Percentiles rank a stretch among this genome's conserved stretches.
phyloP scores from a whole-genome alignment of 2,113 vertebrate species.

The Oncorhynchus keta region DNA sequence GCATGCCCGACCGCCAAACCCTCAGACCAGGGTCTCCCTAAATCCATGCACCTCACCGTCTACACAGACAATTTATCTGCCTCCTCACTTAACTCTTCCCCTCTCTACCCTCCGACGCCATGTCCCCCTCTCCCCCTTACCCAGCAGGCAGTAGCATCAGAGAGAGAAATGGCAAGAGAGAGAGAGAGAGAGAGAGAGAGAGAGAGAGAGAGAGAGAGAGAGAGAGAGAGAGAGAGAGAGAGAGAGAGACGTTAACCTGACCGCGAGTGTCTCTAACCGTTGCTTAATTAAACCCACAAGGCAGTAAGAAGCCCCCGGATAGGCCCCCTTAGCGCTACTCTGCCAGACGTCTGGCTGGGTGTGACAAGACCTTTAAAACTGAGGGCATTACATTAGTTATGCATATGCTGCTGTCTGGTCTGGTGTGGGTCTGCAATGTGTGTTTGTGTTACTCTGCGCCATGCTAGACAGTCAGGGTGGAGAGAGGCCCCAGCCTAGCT shows the following conservation, averaged over 20 bases:
- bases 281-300: conserved; percentile 76
- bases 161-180: conserved; percentile 54
- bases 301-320: conserved; percentile 38
- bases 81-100: conserved; percentile 4
- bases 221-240: no score
- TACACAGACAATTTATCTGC: conserved; percentile 10
- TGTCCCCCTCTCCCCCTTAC: conserved; percentile 39
- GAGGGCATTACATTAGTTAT: conserved; percentile 55
- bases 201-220: no score
- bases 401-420: conserved; percentile 7
- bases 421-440: background rate
- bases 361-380: conserved; percentile 74
- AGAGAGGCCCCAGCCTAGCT: no score
- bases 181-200: no score
- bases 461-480: conserved; percentile 19
- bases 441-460: conserved; percentile 21
- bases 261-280: conserved; percentile 56
- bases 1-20: background rate
- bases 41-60: conserved; percentile 22
- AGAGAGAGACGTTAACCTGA: conserved; percentile 51
- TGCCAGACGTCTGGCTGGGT: conserved; percentile 57
- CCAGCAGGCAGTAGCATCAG: background rate
- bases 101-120: background rate
- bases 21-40: background rate
- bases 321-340: conserved; percentile 16